These are phyloP conservation scores for Sebastes vulpes DNA, from an alignment of 2,797 vertebrate genomes.

Conservation along the genomic window DNA sequence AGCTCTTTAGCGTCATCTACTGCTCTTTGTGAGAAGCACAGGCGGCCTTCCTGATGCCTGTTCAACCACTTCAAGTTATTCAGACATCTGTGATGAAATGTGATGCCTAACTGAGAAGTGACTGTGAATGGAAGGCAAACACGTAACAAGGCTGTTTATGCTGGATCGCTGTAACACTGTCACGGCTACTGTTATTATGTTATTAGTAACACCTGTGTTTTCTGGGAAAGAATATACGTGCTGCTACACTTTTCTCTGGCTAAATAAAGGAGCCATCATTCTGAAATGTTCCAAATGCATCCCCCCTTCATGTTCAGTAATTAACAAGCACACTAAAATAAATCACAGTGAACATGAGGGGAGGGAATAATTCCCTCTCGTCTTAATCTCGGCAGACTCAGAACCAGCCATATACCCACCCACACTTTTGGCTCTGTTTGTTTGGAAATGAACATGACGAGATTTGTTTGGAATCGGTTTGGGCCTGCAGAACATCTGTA, in stretches of 20 bases:
- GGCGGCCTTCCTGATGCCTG: not conserved
- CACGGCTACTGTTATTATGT: not conserved
- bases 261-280: not conserved
- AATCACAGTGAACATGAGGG: not conserved
- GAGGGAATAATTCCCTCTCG: not conserved
- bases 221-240: not conserved
- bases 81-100: conserved; percentile 6
- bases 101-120: conserved; percentile 4
- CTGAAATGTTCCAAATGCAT: not conserved
- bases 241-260: not conserved
- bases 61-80: conserved; percentile 16
- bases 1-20: conserved; percentile 46
- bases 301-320: not conserved
- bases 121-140: not conserved
- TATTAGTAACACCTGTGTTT: not conserved
- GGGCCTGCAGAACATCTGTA: not conserved
- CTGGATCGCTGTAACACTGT: not conserved
- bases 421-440: conserved; percentile 6
- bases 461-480: not conserved
- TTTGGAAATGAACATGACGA: not conserved
- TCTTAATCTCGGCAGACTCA: not conserved
- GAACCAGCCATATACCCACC: not conserved
- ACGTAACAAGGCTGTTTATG: not conserved
- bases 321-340: not conserved
- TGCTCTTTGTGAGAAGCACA: conserved; percentile 33